phyloP scores from a whole-genome alignment of 2,888 invertebrate species.

The Matsumyia berberina region DNA sequence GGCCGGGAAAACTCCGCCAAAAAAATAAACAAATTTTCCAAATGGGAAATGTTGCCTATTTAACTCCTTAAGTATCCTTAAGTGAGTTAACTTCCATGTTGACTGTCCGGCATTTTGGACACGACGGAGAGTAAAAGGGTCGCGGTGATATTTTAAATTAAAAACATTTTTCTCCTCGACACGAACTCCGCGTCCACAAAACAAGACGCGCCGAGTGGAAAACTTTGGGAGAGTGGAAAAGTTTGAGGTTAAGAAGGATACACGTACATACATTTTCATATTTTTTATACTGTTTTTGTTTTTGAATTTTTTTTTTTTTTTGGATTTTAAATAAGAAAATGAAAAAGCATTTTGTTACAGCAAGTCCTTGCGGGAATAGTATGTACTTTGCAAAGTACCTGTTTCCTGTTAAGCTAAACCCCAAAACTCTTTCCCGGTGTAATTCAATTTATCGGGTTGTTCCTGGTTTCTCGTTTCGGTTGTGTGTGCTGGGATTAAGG shows the following conservation, averaged over 20 bases:
- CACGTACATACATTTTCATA: not conserved
- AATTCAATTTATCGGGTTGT: slow-evolving; percentile 64
- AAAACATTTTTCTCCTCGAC: slow-evolving; percentile 51
- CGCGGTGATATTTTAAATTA: slow-evolving; percentile 70
- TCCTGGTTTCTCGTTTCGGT: too few relatives aligned
- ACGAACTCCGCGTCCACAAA: slow-evolving; percentile 25
- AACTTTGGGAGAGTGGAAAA: slow-evolving; percentile 67
- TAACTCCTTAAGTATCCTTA: slow-evolving; percentile 63
- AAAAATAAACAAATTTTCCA: slow-evolving; percentile 63
- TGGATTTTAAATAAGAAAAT: slow-evolving; percentile 51
- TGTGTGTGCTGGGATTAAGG: slow-evolving; percentile 27
- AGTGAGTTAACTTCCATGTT: slow-evolving; percentile 58
- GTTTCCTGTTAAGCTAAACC: slow-evolving; percentile 51
- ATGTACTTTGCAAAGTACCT: slow-evolving; percentile 58
- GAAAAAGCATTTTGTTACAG: slow-evolving; percentile 34
- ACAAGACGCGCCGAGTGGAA: slow-evolving; percentile 38
- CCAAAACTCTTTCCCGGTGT: slow-evolving; percentile 41
- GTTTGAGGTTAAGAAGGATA: slow-evolving; percentile 69
- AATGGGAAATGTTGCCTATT: slow-evolving; percentile 64
- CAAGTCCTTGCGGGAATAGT: slow-evolving; percentile 59
- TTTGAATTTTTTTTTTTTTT: slow-evolving; percentile 7
- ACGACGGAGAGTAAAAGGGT: slow-evolving; percentile 13
- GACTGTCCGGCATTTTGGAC: slow-evolving; percentile 35
- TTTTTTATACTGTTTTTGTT: not conserved
- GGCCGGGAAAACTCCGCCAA: slow-evolving; percentile 5